Evolutionary conservation across 2,797 vertebrate species (phyloP), one percentile per base, ranked within the genome.

Genomic region (Brachyalestes nurse): DNA sequence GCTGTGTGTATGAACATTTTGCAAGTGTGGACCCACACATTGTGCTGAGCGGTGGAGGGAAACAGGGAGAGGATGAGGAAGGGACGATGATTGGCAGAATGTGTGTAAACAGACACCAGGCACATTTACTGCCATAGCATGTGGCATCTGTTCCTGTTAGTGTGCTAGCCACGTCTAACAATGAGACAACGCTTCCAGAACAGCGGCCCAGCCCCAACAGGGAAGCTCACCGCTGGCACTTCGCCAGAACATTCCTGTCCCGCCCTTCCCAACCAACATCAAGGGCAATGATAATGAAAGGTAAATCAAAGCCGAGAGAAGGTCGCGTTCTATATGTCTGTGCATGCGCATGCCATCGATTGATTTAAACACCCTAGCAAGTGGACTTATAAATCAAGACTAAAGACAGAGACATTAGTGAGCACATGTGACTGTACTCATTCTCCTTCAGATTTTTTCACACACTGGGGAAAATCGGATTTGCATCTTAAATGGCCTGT

Each of bases 201-300:
- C 51, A 17, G 7, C 47, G 45, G 53, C 38, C 14, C 47, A 79
- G 51, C 45, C 60, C 77, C 38, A 57, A 42, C 42, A 73, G 72
- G 40, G 42, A 75, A 57, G 60, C 67, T 40, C 34, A 62, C 49
- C 86, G 21, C 74, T 91, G 92, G 90, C 86, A 51, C 1, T 21
- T 79, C 45, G 88, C 92, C 92, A 92, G 91, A 85, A 83, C 87
- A 90, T 91, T 91, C 90, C 84, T 83, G 82, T 69, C 78, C 85
- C 81, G 89, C 91, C 92, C 89, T 91, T 86, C 91, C 84, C 87
- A 89, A 93, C 91, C 84, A 84, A 86, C 89, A 91, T 92, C 91
- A 93, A 93, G 88, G 90, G 84, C 83, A n/a, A 71, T 84, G 77
- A 86, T 88, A 88, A 88, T 88, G 86, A 89, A 90, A 87, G 88